phyloP scores from a whole-genome alignment of 2,113 vertebrate species.

The Hirundichthys speculiger region DNA sequence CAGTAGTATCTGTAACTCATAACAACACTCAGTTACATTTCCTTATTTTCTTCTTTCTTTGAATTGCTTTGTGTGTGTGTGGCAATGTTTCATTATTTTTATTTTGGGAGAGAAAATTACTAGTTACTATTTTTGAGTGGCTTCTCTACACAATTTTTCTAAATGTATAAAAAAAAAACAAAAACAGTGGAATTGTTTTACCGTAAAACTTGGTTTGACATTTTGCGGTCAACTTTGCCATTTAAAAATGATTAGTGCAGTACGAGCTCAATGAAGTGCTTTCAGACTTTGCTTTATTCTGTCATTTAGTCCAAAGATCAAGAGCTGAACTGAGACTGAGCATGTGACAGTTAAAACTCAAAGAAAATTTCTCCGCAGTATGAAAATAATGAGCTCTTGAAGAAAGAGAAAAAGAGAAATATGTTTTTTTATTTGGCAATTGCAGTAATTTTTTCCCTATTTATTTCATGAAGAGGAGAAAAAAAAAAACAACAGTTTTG shows the following conservation, averaged over 20 bases:
- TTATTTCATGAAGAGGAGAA: not conserved
- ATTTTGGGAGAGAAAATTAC: too few species aligned
- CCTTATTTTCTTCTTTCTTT: too few species aligned
- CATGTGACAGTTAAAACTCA: slow-evolving; percentile 73
- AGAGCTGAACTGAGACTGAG: slow-evolving; percentile 45
- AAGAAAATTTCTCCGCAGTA: slow-evolving; percentile 71
- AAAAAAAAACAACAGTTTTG: too few species aligned
- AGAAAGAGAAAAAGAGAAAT: slow-evolving; percentile 32
- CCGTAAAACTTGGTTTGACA: not conserved
- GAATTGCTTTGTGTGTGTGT: too few species aligned
- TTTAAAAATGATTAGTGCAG: slow-evolving; percentile 20
- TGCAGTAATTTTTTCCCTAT: not conserved
- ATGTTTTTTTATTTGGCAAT: not conserved
- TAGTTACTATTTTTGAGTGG: too few species aligned
- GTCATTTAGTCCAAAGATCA: slow-evolving; percentile 58
- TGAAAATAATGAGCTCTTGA: slow-evolving; percentile 45
- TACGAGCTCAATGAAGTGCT: slow-evolving; percentile 28
- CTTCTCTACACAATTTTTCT: too few species aligned
- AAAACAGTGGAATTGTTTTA: not conserved
- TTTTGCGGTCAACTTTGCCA: slow-evolving; percentile 6
- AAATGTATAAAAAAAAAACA: too few species aligned
- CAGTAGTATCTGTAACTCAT: too few species aligned
- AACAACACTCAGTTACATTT: too few species aligned
- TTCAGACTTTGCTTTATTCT: slow-evolving; percentile 48
- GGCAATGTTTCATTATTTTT: too few species aligned